Percentiles rank a stretch among this genome's conserved stretches.
phyloP scores from a whole-genome alignment of 2,797 vertebrate species.

The Pangasius krempfi region DNA sequence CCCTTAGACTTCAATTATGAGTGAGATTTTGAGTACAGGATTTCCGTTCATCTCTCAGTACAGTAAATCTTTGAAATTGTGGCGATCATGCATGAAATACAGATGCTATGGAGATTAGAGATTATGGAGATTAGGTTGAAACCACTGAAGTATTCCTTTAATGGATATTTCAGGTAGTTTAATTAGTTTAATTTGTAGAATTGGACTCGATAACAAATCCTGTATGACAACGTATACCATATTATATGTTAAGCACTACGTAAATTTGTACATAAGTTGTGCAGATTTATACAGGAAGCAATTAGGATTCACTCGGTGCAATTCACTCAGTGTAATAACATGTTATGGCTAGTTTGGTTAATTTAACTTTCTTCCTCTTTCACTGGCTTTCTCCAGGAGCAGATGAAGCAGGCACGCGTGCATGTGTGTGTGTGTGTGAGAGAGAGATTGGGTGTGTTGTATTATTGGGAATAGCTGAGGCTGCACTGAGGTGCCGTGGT shows the following conservation, averaged over 20 bases:
- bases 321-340: neutral
- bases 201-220: neutral
- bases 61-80: neutral
- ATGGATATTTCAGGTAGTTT: neutral
- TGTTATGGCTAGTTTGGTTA: neutral
- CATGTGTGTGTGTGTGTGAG: neutral
- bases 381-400: constrained; percentile 6
- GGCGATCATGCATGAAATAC: neutral
- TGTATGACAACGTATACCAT: neutral
- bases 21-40: neutral
- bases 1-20: neutral
- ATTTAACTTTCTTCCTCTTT: neutral
- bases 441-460: constrained; percentile 8
- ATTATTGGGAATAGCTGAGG: constrained; percentile 22
- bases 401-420: neutral
- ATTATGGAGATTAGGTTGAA: neutral
- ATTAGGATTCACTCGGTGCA: neutral
- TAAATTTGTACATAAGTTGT: neutral
- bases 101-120: neutral
- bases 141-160: neutral
- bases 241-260: neutral
- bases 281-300: neutral
- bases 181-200: neutral
- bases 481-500: constrained; percentile 17
- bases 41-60: too few relatives aligned